Evolutionary conservation across 2,888 invertebrate species (phyloP).

Genomic region (Pseudococcus jackbeardsleyi): DNA sequence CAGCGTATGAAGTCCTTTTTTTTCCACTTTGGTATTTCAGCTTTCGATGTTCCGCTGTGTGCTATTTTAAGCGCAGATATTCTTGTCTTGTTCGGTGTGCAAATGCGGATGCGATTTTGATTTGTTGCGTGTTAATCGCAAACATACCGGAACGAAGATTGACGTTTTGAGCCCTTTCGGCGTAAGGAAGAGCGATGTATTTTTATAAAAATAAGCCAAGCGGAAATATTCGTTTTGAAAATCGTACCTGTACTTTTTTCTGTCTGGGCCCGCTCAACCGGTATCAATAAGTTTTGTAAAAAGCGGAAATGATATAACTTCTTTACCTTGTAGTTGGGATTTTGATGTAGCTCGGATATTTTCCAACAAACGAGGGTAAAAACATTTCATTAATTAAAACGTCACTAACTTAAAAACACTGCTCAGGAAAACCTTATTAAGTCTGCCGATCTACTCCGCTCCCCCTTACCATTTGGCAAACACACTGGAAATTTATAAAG

Average conservation of each 20-base stretch:
- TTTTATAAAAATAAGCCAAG: slow-evolving; percentile 13
- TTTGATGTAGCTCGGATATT: slow-evolving; percentile 32
- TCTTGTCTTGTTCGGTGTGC: background rate
- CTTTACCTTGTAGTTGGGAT: slow-evolving; percentile 3
- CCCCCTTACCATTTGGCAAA: background rate
- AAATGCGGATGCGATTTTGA: slow-evolving; percentile 15
- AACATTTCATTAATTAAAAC: slow-evolving; percentile 56
- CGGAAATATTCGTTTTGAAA: slow-evolving; percentile 6
- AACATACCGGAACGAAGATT: slow-evolving; percentile 28
- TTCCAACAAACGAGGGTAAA: slow-evolving; percentile 31
- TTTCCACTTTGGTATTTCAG: background rate
- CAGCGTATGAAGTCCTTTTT: background rate
- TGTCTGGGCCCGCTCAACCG: background rate
- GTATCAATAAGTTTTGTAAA: slow-evolving; percentile 33
- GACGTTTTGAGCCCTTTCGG: slow-evolving; percentile 3
- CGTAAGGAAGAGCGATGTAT: background rate
- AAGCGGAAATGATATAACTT: slow-evolving; percentile 47
- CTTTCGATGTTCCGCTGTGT: background rate
- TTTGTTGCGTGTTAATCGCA: slow-evolving; percentile 45
- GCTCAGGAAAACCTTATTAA: slow-evolving; percentile 24
- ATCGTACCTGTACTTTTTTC: background rate
- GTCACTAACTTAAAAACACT: slow-evolving; percentile 44
- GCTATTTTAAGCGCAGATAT: background rate
- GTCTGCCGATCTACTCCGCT: background rate
- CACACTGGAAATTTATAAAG: slow-evolving; percentile 4